Base-by-base conservation (phyloP, 1,140 invertebrate genomes). In the Anthonomus grandis region DNA sequence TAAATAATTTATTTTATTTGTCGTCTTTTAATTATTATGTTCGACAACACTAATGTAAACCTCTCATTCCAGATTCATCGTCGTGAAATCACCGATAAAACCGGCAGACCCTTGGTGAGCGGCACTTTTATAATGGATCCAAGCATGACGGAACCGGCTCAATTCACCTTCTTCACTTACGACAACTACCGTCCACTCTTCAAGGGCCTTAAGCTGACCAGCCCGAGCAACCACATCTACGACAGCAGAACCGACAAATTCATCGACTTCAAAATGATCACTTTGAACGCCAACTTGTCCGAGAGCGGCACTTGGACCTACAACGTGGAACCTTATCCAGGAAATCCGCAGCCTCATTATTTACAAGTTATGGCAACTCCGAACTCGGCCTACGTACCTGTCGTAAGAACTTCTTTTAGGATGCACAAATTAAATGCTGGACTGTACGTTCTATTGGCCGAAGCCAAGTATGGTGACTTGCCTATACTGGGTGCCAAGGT, bases 271-370 rank as follows among this genome's bases (percentile, higher is more conserved):
- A 80, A 79, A 64, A 73, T 79, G 46, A 73, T 81, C 41, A 75
- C 72, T 18, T 56, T 81, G 5, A 70, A 74, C 9, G 74, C 78
- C 5, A 73, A 74, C 50, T 75, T 81, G 21, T 77, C 76, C 49
- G 78, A 80, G 74, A 76, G 74, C 53, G 81, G 81, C 19, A 78
- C 78, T 5, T 82, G 81, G 81, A 76, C 76, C 0, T 82, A 82
- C 64, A 74, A 71, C 21, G 79, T 82, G 27, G 79, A 82, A 67
- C 70, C 78, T 10, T 76, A 78, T 59, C 64, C 74, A 17, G 80
- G 80, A 34, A 80, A 76, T 60, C 81, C 79, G 19, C 81, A 82
- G 66, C 78, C 79, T 22, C 79, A 81, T 64, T 80, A 75, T 57
- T 71, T 81, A 6, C 78, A 81, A 71, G 77, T 81, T 4, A 74